Conservation (phyloP, 2,888 invertebrate genomes). For the Rosalia funebris region DNA sequence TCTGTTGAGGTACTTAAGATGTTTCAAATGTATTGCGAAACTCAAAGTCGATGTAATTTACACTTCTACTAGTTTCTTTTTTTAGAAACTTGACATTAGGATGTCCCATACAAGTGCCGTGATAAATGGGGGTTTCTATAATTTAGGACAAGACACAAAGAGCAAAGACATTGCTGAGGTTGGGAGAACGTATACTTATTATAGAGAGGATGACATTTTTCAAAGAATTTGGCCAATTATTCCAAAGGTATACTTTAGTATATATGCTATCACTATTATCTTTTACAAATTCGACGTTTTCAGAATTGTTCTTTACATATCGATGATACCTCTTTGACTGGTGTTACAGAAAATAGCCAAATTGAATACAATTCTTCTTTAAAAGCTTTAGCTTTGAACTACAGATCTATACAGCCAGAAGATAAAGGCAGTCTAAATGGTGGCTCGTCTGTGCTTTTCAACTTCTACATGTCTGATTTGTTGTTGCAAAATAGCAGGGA, state of each 20-base stretch:
- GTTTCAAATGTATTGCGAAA: too few relatives aligned
- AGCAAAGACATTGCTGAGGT: conserved; percentile 34
- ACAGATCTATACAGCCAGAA: conserved; percentile 51
- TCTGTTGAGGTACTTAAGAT: conserved; percentile 77
- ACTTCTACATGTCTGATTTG: conserved; percentile 72
- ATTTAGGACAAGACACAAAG: conserved; percentile 63
- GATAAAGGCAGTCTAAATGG: conserved; percentile 64
- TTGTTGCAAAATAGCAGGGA: conserved; percentile 71
- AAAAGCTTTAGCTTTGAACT: conserved; percentile 55
- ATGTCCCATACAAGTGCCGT: conserved; percentile 70
- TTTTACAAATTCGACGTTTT: conserved; percentile 51
- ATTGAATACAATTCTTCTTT: conserved; percentile 75
- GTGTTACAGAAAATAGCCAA: conserved; percentile 75
- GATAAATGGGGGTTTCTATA: conserved; percentile 70
- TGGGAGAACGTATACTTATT: conserved; percentile 53
- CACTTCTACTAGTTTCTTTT: conserved; percentile 49
- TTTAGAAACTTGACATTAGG: conserved; percentile 74
- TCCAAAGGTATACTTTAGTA: conserved; percentile 73
- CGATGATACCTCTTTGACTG: conserved; percentile 76
- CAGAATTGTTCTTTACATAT: conserved; percentile 78
- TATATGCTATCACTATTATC: neutral
- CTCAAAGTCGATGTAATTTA: too few relatives aligned
- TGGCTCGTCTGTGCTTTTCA: conserved; percentile 66
- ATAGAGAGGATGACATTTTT: conserved; percentile 67
- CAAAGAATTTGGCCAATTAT: conserved; percentile 78